Evolutionary conservation across 2,888 invertebrate species (phyloP), one percentile per base, ranked within the genome.

Genomic region (Cheilosia vulpina): DNA sequence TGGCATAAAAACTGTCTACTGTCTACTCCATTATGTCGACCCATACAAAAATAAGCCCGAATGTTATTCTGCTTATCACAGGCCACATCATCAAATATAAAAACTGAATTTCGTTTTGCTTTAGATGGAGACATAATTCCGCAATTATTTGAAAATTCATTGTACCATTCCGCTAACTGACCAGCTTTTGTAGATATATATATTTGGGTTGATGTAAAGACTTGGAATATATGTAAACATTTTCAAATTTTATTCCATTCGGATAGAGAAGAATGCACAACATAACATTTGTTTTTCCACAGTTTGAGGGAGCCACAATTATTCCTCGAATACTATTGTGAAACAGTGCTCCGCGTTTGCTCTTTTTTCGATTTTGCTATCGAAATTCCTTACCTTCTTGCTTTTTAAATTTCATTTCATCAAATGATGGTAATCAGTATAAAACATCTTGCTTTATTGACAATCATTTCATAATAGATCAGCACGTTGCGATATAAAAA

Each of bases 1-100:
- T 2, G 90, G 89, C 15, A 91, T 90, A 91, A 63, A 91, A 90
- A 68, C 88, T 83, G 73, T 91, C n/a, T n/a, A n/a, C n/a, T n/a
- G n/a, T n/a, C 90, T 6, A 91, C 88, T 17, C 81, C 60, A 5
- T 87, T 88, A 81, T 91, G 90, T 19, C 90, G 87, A 1, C 38
- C 38, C 38, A 38, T 38, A 38, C 38, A 38, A 38, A 38, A 38
- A 13, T 91, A 17, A 2, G 78, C 76, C 58, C 88, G 81, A 6
- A 90, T 88, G 27, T 87, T 87, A 53, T 88, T 77, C 58, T 89
- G 89, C 41, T 89, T 89, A 15, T 90, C 90, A 21, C 89, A 90
- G 13, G 89, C 88, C 19, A 91, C 88, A 87, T 91, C 90, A 85
- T 91, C 90, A 81, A 91, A 91, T 38, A 91, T 89, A 81, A 91